Conservation (phyloP, 2,113 vertebrate genomes). For the Monarcha castaneiventris region DNA sequence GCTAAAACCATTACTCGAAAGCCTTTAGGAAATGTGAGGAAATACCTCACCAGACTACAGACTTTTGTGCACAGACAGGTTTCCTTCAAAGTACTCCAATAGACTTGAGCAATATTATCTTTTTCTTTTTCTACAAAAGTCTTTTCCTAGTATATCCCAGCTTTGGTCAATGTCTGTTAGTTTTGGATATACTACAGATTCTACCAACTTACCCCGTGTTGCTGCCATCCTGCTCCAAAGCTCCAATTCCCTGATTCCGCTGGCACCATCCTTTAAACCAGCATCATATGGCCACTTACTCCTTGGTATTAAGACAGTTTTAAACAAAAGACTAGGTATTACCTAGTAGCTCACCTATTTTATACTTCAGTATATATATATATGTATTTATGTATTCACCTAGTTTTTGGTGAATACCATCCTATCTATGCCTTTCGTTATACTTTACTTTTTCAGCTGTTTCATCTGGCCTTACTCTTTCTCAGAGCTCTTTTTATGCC, state of each 20-base stretch:
- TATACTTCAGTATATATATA: background rate
- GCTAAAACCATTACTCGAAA: background rate
- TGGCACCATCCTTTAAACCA: background rate
- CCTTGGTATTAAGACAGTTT: background rate
- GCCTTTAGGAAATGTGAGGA: background rate
- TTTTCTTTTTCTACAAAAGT: background rate
- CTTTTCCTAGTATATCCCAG: background rate
- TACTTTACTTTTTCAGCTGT: background rate
- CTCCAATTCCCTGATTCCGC: background rate
- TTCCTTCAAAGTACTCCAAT: background rate
- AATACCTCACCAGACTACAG: background rate
- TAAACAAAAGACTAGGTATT: background rate
- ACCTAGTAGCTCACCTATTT: background rate
- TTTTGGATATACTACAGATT: background rate
- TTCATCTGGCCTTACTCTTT: background rate
- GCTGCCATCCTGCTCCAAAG: background rate
- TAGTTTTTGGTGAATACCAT: background rate
- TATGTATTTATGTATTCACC: background rate
- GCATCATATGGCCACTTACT: background rate
- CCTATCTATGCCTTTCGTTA: background rate
- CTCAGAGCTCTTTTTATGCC: background rate
- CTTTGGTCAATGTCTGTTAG: background rate
- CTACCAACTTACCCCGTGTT: background rate
- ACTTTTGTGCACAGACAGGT: background rate
- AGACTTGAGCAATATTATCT: background rate